phyloP scores from a whole-genome alignment of 2,797 vertebrate genomes.

The Botia kubotai region DNA sequence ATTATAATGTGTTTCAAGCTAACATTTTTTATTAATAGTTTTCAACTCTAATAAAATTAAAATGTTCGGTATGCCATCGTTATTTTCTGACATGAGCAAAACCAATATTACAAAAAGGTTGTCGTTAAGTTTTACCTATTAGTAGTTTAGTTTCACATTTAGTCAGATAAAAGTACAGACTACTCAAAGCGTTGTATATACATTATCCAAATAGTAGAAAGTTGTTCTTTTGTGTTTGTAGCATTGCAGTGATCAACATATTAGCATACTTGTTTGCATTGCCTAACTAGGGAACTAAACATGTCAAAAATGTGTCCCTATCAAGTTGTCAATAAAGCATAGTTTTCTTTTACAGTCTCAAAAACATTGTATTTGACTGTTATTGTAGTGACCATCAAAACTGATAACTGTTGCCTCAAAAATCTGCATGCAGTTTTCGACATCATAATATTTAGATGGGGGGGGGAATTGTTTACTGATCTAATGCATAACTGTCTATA shows the following conservation, averaged over 20 bases:
- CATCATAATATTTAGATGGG: constrained; percentile 27
- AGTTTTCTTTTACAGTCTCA: constrained; percentile 79
- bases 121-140: constrained; percentile 9
- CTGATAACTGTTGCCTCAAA: constrained; percentile 67
- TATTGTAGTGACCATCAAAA: constrained; percentile 69
- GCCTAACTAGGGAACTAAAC: constrained; percentile 84
- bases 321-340: constrained; percentile 84
- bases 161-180: constrained; percentile 70
- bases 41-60: neutral
- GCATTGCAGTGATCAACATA: constrained; percentile 76
- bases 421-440: constrained; percentile 48
- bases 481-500: constrained; percentile 25
- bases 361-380: constrained; percentile 82
- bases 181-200: constrained; percentile 78
- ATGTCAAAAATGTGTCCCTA: constrained; percentile 80
- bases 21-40: neutral
- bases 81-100: constrained; percentile 26
- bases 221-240: constrained; percentile 75
- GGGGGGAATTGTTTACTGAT: constrained; percentile 17
- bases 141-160: constrained; percentile 61
- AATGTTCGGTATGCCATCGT: neutral
- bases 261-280: constrained; percentile 79
- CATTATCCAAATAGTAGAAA: constrained; percentile 49
- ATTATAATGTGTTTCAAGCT: constrained; percentile 8
- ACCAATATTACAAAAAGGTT: neutral